Conservation (phyloP, 2,888 invertebrate genomes). For the Drosophila formosana region DNA sequence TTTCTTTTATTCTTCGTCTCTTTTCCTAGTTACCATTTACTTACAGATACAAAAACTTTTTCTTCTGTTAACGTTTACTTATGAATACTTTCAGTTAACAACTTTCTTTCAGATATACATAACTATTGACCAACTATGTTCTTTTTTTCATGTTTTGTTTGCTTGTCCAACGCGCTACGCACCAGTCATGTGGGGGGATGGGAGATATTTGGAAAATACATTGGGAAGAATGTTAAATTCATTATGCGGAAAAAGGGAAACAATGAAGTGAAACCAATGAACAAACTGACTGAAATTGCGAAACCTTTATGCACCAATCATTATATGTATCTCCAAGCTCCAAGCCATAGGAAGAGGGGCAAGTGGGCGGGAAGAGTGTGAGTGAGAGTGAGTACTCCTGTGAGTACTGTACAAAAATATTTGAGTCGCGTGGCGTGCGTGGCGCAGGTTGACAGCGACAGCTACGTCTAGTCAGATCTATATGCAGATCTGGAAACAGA, state of each 20-base stretch:
- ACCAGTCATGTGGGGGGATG: conserved; percentile 4
- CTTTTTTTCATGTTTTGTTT: conserved; percentile 8
- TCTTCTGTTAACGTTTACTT: conserved; percentile 63
- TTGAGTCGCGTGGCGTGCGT: not conserved
- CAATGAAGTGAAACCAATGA: conserved; percentile 49
- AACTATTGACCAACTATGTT: conserved; percentile 60
- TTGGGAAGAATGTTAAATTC: not conserved
- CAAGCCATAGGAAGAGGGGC: not conserved
- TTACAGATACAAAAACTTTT: conserved; percentile 60
- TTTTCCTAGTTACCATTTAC: conserved; percentile 47
- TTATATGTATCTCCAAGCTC: not conserved
- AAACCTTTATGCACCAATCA: conserved; percentile 45
- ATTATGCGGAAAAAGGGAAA: conserved; percentile 6
- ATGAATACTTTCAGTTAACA: conserved; percentile 75
- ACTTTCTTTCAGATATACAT: conserved; percentile 63
- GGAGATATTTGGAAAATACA: conserved; percentile 3
- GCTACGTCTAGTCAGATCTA: not conserved
- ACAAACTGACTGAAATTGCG: conserved; percentile 38
- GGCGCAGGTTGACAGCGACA: conserved; percentile 11
- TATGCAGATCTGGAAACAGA: conserved; percentile 24
- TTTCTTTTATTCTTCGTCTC: conserved; percentile 7
- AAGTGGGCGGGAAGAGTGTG: not conserved
- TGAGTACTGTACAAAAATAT: conserved; percentile 24
- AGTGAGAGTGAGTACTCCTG: conserved; percentile 10
- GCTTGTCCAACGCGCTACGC: conserved; percentile 35